These are phyloP conservation scores for Drosophila pruinosa DNA, from an alignment of 1,140 invertebrate genomes.

Conservation along the genomic window DNA sequence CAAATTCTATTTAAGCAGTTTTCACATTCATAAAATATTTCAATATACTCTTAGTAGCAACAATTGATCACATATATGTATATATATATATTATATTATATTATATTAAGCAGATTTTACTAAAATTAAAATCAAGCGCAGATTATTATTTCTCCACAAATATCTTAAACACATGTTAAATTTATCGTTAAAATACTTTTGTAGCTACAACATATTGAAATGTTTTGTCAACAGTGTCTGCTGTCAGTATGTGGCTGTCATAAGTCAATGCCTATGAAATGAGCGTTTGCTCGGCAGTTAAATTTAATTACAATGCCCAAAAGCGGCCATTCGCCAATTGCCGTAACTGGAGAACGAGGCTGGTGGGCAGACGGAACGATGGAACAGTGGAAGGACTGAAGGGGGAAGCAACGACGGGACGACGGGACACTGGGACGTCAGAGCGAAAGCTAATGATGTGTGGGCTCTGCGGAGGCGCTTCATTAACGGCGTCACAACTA, in stretches of 20 bases:
- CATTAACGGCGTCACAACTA: conserved; percentile 54
- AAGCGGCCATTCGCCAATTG: conserved; percentile 47
- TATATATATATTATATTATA: no score
- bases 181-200: no score
- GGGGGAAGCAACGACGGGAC: neutral
- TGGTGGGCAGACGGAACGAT: conserved; percentile 23
- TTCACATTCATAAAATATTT: no score
- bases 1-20: no score
- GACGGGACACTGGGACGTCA: neutral
- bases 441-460: conserved; percentile 36
- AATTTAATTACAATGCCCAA: conserved; percentile 76
- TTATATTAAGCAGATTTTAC: no score
- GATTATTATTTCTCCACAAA: no score
- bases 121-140: no score
- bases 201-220: neutral
- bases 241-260: conserved; percentile 19
- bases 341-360: conserved; percentile 57
- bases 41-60: no score
- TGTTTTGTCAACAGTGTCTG: conserved; percentile 19
- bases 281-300: conserved; percentile 53
- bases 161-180: no score
- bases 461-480: conserved; percentile 28
- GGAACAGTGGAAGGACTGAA: neutral
- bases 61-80: no score
- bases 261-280: conserved; percentile 47